These are phyloP conservation scores for Stegastes partitus DNA, from an alignment of 2,113 vertebrate species.

Conservation along the genomic window DNA sequence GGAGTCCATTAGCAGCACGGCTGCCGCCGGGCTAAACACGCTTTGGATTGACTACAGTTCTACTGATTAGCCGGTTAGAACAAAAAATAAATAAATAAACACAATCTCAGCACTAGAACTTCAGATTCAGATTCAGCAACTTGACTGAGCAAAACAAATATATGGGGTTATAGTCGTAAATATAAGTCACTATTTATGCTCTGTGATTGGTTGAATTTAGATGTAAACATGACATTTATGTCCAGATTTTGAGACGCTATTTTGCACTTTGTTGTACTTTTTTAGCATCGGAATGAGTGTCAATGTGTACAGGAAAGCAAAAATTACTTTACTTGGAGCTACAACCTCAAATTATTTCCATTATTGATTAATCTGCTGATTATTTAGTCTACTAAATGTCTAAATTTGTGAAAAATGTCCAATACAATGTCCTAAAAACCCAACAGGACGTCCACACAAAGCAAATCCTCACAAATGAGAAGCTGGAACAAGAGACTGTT, in stretches of 20 bases:
- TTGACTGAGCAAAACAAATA: background rate
- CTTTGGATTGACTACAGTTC: background rate
- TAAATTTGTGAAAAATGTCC: background rate
- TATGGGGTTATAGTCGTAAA: too few species aligned
- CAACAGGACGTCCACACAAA: too few species aligned
- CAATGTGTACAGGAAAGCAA: background rate
- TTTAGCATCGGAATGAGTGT: too few species aligned
- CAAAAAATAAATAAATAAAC: background rate
- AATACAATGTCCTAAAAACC: too few species aligned
- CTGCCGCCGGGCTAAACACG: background rate
- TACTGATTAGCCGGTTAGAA: background rate
- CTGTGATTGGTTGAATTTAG: too few species aligned
- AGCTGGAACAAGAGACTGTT: background rate
- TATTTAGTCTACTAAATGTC: background rate
- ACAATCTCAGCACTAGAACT: background rate
- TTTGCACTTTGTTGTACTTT: too few species aligned
- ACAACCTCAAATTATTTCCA: background rate
- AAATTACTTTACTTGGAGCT: background rate
- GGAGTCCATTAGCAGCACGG: constrained; percentile 3
- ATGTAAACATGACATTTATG: too few species aligned
- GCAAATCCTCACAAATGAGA: too few species aligned
- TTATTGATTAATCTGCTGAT: too few species aligned
- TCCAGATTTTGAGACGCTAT: too few species aligned
- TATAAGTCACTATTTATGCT: too few species aligned
- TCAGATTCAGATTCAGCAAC: background rate